Conservation (phyloP, 2,113 vertebrate genomes). For the Paradoxurus hermaphroditus region DNA sequence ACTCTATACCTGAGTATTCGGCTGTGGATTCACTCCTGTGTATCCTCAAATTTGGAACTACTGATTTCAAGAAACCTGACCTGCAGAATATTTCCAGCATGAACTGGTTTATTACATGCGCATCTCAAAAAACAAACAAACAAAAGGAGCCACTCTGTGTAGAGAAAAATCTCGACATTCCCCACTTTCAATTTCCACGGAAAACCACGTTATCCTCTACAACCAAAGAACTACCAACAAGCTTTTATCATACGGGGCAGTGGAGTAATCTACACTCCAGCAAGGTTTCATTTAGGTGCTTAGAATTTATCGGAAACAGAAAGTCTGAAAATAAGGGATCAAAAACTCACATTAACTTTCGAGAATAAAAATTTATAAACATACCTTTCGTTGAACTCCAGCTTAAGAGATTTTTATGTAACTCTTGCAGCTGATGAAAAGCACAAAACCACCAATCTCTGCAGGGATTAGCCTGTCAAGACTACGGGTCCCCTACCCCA, state of each 20-base stretch:
- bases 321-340: constrained; percentile 57
- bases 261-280: neutral
- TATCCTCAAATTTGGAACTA: neutral
- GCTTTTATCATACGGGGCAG: neutral
- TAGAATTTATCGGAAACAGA: neutral
- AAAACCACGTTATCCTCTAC: neutral
- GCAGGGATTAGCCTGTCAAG: constrained; percentile 81
- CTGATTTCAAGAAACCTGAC: neutral
- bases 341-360: constrained; percentile 70
- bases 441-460: constrained; percentile 79
- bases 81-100: neutral
- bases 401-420: constrained; percentile 81
- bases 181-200: constrained; percentile 19
- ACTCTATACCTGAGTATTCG: neutral
- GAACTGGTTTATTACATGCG: neutral
- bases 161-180: constrained; percentile 1
- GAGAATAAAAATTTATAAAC: constrained; percentile 82
- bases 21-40: neutral
- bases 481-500: constrained; percentile 80
- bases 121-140: neutral
- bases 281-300: neutral
- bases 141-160: neutral
- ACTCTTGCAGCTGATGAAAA: constrained; percentile 84
- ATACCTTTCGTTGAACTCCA: constrained; percentile 87
- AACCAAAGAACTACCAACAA: neutral